phyloP scores from a whole-genome alignment of 1,140 invertebrate genomes.

The Pseudoatta argentina region DNA sequence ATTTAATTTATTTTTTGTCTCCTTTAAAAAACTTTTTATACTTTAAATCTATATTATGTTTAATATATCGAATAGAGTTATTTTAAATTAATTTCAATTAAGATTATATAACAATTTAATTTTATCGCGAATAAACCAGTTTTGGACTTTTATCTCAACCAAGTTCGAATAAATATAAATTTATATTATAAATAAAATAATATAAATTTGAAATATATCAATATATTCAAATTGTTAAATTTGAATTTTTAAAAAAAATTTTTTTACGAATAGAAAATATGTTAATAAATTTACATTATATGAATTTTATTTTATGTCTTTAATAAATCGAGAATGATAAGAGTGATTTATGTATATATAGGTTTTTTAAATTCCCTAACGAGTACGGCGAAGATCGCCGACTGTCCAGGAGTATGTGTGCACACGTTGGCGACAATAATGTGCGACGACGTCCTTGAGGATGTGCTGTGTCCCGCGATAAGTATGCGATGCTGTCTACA shows the following conservation, averaged over 20 bases:
- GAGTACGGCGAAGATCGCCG: slow-evolving; percentile 92
- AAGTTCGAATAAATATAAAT: too few relatives aligned
- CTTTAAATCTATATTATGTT: too few relatives aligned
- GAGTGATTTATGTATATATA: slow-evolving; percentile 82
- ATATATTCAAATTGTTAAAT: not conserved
- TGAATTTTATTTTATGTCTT: not conserved
- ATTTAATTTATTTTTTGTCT: too few relatives aligned
- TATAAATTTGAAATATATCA: too few relatives aligned
- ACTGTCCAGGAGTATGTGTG: slow-evolving; percentile 95
- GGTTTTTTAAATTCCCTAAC: slow-evolving; percentile 94
- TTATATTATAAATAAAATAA: too few relatives aligned
- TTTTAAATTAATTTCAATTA: too few relatives aligned
- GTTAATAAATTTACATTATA: not conserved
- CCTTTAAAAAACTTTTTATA: too few relatives aligned
- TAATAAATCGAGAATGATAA: not conserved
- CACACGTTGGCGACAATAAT: slow-evolving; percentile 93
- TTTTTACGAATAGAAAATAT: too few relatives aligned
- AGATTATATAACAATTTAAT: too few relatives aligned
- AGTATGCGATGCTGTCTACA: slow-evolving; percentile 94
- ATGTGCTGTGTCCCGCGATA: slow-evolving; percentile 91
- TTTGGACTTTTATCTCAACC: too few relatives aligned
- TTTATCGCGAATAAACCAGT: too few relatives aligned
- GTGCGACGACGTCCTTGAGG: slow-evolving; percentile 93
- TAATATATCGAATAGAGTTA: too few relatives aligned
- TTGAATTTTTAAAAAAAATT: not conserved